Percentiles rank a stretch among this genome's conserved stretches.
Conservation (phyloP, 2,113 vertebrate genomes). For the Gasterosteus nipponicus region DNA sequence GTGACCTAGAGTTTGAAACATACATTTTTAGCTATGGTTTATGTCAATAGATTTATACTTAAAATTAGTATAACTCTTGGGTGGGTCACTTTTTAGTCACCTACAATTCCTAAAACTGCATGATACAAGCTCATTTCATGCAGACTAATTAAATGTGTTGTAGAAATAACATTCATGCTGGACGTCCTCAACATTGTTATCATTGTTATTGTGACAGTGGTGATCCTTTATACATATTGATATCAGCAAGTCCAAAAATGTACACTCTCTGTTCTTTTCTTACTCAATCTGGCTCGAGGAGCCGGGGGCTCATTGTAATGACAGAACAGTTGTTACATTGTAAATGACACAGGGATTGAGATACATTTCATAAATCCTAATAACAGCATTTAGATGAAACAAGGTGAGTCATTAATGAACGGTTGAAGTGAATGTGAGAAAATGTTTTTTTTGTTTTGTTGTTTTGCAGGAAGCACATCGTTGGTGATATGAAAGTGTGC, state of each 20-base stretch:
- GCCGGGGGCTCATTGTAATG: background rate
- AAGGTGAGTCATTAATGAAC: slow-evolving; percentile 24
- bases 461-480: slow-evolving; percentile 42
- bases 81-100: slow-evolving; percentile 8
- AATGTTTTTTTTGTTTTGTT: slow-evolving; percentile 5
- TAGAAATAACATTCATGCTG: background rate
- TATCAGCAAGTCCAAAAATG: slow-evolving; percentile 4
- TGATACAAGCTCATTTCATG: slow-evolving; percentile 2
- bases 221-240: background rate
- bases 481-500: slow-evolving; percentile 51
- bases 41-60: slow-evolving; percentile 5
- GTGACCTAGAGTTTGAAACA: background rate
- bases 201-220: background rate
- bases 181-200: background rate
- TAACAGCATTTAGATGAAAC: slow-evolving; percentile 7
- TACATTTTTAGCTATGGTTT: background rate
- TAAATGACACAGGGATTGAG: background rate
- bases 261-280: background rate
- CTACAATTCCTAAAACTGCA: slow-evolving; percentile 5
- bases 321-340: background rate
- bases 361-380: background rate
- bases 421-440: slow-evolving; percentile 12
- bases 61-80: slow-evolving; percentile 14
- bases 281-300: background rate
- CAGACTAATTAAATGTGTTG: background rate